Evolutionary conservation across 2,797 vertebrate genomes (phyloP).

Genomic region (Pangasius sanitwongsei): DNA sequence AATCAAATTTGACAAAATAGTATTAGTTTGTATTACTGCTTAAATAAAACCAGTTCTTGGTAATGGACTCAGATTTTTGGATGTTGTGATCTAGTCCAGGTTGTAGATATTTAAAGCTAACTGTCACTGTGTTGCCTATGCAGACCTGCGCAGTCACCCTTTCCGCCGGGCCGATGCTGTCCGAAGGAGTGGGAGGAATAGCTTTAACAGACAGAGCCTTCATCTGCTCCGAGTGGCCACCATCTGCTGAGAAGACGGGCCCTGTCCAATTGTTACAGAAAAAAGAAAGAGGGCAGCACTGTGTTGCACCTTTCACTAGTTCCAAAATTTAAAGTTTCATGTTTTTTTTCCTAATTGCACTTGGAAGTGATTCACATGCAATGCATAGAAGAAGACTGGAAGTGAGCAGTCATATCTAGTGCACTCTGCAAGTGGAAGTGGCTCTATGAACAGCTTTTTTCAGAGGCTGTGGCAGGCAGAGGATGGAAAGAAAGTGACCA

Average conservation of each 20-base stretch:
- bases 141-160: conserved; percentile 59
- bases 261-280: conserved; percentile 1
- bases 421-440: conserved; percentile 23
- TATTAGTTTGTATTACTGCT: too few species aligned
- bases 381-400: conserved; percentile 1
- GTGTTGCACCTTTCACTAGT: conserved; percentile 10
- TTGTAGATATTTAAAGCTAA: conserved; percentile 21
- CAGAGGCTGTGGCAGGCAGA: not conserved
- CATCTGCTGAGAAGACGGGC: conserved; percentile 41
- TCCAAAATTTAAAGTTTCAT: not conserved
- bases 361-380: conserved; percentile 16
- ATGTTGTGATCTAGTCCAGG: not conserved
- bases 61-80: conserved; percentile 5
- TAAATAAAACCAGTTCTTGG: not conserved
- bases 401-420: not conserved
- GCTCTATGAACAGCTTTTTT: not conserved
- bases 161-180: conserved; percentile 50
- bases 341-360: conserved; percentile 10
- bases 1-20: not conserved
- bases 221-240: conserved; percentile 50
- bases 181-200: conserved; percentile 53
- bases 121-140: not conserved
- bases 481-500: not conserved
- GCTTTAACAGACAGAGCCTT: conserved; percentile 48
- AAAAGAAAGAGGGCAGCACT: not conserved